Conservation (phyloP, 2,888 invertebrate species). For the Drosophila algonquin region DNA sequence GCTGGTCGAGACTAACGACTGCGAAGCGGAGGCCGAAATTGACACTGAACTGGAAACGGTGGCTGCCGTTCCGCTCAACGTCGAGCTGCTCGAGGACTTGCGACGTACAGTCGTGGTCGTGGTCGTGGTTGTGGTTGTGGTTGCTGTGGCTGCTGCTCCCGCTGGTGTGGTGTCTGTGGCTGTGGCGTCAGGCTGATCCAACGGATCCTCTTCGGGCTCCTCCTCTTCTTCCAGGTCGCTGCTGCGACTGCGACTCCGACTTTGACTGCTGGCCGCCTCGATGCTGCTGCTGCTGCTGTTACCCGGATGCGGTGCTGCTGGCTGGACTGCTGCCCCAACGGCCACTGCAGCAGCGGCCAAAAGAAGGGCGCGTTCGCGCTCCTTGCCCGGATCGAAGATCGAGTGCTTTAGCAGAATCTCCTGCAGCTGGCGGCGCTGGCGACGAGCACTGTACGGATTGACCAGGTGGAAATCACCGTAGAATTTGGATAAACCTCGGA, state of each 20-base stretch:
- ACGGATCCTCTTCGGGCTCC: slow-evolving; percentile 2
- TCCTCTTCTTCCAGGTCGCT: slow-evolving; percentile 28
- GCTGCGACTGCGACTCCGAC: slow-evolving; percentile 16
- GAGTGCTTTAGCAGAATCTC: slow-evolving; percentile 80
- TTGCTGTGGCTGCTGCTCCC: slow-evolving; percentile 2
- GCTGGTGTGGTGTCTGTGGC: slow-evolving; percentile 38
- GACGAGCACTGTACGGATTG: slow-evolving; percentile 82
- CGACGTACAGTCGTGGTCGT: slow-evolving; percentile 68
- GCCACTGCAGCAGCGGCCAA: slow-evolving; percentile 70
- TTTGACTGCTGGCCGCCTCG: slow-evolving; percentile 45
- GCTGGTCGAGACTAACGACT: slow-evolving; percentile 27
- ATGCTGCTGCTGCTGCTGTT: slow-evolving; percentile 40
- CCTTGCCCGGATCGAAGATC: slow-evolving; percentile 71
- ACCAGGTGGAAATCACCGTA: slow-evolving; percentile 81
- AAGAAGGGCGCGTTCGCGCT: slow-evolving; percentile 57
- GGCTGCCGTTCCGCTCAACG: slow-evolving; percentile 31
- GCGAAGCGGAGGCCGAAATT: slow-evolving; percentile 7
- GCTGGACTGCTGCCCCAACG: slow-evolving; percentile 52
- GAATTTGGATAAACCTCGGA: slow-evolving; percentile 81
- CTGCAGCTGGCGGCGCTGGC: slow-evolving; percentile 80
- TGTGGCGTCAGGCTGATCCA: slow-evolving; percentile 16
- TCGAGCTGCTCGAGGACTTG: slow-evolving; percentile 73
- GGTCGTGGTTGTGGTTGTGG: slow-evolving; percentile 43
- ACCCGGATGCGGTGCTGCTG: slow-evolving; percentile 46
- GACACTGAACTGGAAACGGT: slow-evolving; percentile 46